Percentiles rank a stretch among this genome's conserved stretches.
Conservation (phyloP, 2,797 vertebrate species). For the Pogonophryne albipinna region DNA sequence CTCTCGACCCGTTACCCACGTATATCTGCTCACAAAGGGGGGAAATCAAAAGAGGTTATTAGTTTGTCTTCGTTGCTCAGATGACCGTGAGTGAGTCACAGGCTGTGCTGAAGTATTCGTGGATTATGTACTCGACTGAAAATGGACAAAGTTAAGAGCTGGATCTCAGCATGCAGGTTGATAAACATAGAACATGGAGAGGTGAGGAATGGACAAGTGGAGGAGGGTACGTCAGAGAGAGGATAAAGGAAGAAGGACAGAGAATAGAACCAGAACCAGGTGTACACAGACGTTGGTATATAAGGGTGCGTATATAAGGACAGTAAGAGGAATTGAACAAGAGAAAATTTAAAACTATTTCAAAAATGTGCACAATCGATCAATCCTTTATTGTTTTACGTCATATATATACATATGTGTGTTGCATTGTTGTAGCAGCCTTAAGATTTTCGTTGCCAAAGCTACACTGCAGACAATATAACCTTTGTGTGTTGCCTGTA, state of each 20-base stretch:
- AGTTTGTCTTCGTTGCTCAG: neutral
- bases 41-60: neutral
- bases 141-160: slow-evolving; percentile 1
- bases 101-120: neutral
- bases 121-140: slow-evolving; percentile 2
- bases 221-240: neutral
- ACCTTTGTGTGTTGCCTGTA: no score
- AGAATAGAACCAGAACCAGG: neutral
- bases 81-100: neutral
- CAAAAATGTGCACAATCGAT: no score
- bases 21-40: slow-evolving; percentile 86
- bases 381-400: no score
- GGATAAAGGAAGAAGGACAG: neutral
- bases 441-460: no score
- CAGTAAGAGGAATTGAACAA: no score
- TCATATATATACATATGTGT: no score
- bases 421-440: no score
- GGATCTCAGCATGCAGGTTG: neutral
- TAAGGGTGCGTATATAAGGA: no score
- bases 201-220: slow-evolving; percentile 2
- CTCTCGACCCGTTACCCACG: slow-evolving; percentile 96
- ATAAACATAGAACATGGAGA: neutral
- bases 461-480: no score
- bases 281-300: no score
- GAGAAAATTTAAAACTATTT: no score